Percentiles rank a stretch among this genome's conserved stretches.
These are phyloP conservation scores for Carassius gibelio DNA, from an alignment of 2,113 vertebrate genomes.

Conservation along the genomic window DNA sequence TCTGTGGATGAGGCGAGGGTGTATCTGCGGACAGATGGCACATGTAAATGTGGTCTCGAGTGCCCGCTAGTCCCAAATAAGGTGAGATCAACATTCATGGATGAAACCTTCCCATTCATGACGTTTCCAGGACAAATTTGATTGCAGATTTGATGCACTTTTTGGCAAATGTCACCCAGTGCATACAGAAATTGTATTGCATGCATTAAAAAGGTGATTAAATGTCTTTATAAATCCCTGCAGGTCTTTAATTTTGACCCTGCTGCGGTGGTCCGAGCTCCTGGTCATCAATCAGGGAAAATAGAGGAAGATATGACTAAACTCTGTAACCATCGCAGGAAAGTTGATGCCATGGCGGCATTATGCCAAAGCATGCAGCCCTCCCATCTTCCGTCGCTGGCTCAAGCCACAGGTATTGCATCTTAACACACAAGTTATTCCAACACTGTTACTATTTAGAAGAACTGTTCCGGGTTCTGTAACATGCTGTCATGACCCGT, in stretches of 20 bases:
- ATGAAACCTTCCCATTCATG: background rate
- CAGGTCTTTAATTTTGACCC: slow-evolving; percentile 91
- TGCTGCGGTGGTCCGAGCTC: slow-evolving; percentile 81
- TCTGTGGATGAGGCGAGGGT: slow-evolving; percentile 86
- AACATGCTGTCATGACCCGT: background rate
- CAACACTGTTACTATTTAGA: background rate
- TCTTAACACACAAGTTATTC: background rate
- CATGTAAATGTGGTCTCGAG: slow-evolving; percentile 92
- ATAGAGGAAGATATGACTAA: slow-evolving; percentile 94
- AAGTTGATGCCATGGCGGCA: slow-evolving; percentile 92
- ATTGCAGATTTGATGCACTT: background rate
- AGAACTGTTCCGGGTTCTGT: background rate
- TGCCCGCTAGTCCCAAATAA: slow-evolving; percentile 88
- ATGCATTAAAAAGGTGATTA: background rate
- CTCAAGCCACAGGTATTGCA: slow-evolving; percentile 71
- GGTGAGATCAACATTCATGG: slow-evolving; percentile 67
- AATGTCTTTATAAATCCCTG: background rate
- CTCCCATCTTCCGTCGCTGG: slow-evolving; percentile 70
- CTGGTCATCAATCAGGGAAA: slow-evolving; percentile 79
- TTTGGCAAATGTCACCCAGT: background rate
- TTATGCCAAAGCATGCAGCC: slow-evolving; percentile 89
- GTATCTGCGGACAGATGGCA: slow-evolving; percentile 88
- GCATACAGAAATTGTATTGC: background rate
- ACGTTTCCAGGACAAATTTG: background rate
- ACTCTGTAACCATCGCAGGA: slow-evolving; percentile 92